Percentiles rank a stretch among this genome's conserved stretches.
These are phyloP conservation scores for Oscheius sp. DNA, from an alignment of 2,888 invertebrate genomes.

Conservation along the genomic window DNA sequence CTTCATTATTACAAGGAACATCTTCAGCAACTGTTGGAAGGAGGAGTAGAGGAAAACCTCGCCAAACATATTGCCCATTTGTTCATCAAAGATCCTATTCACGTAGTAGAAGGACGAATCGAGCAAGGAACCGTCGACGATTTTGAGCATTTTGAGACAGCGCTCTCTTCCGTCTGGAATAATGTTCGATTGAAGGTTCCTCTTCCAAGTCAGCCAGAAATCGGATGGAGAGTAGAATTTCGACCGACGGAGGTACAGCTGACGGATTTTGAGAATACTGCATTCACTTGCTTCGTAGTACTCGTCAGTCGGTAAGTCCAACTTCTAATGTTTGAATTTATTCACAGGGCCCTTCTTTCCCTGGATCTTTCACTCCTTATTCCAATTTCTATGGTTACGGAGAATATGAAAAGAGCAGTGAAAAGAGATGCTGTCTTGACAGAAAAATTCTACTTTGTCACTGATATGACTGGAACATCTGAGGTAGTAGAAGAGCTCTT, in stretches of 20 bases:
- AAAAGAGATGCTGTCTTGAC: constrained; percentile 84
- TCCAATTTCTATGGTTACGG: constrained; percentile 80
- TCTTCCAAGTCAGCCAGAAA: constrained; percentile 87
- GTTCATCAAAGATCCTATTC: constrained; percentile 88
- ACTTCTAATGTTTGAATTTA: too few relatives aligned
- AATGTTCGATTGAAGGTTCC: constrained; percentile 78
- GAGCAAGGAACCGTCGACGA: constrained; percentile 91
- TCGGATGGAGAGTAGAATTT: constrained; percentile 99
- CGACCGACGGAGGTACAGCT: constrained; percentile 94
- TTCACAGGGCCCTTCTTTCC: too few relatives aligned
- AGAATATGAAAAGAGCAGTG: constrained; percentile 95
- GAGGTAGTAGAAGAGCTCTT: constrained; percentile 81
- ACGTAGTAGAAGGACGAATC: constrained; percentile 82
- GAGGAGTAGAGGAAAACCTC: constrained; percentile 89
- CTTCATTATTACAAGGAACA: constrained; percentile 73
- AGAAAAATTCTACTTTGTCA: constrained; percentile 87
- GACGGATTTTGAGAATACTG: constrained; percentile 99
- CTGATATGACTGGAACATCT: not conserved
- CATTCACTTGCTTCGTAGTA: constrained; percentile 97
- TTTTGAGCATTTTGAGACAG: constrained; percentile 94
- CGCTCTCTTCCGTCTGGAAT: constrained; percentile 71
- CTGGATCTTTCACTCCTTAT: too few relatives aligned
- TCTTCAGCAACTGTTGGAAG: constrained; percentile 77
- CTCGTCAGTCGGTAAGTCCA: constrained; percentile 81
- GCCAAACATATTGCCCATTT: constrained; percentile 96